Conservation (phyloP, 35 echinoderm and acorn worm species). For the Eucidaris tribuloides region DNA sequence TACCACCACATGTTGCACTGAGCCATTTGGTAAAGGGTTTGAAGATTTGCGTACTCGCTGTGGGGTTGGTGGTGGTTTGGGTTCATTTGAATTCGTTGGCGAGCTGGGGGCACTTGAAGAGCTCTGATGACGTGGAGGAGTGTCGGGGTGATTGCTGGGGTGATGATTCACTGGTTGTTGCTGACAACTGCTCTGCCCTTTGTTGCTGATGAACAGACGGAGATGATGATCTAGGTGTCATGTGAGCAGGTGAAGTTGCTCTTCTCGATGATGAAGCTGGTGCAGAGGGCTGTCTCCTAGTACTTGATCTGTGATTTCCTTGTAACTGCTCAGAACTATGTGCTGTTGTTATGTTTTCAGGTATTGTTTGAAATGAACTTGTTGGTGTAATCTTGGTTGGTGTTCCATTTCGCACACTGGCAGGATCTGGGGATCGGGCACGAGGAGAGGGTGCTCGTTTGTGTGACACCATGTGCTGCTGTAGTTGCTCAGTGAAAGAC, state of each 20-base stretch:
- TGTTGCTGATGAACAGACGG: constrained; percentile 63
- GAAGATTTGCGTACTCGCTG: constrained; percentile 11
- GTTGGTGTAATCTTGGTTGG: constrained; percentile 75
- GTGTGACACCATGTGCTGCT: constrained; percentile 69
- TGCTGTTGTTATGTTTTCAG: constrained; percentile 90
- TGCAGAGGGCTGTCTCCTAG: constrained; percentile 47
- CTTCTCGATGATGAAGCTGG: constrained; percentile 51
- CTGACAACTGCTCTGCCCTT: constrained; percentile 35
- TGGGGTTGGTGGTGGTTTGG: constrained; percentile 20
- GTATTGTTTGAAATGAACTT: constrained; percentile 90
- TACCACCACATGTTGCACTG: neutral
- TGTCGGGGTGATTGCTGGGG: constrained; percentile 54
- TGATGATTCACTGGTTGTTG: constrained; percentile 40
- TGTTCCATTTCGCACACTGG: constrained; percentile 31
- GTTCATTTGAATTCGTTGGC: constrained; percentile 16
- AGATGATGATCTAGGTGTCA: constrained; percentile 47
- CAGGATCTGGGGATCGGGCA: constrained; percentile 61
- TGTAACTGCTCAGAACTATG: constrained; percentile 85
- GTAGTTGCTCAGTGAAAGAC: constrained; percentile 92
- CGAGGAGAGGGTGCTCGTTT: constrained; percentile 16
- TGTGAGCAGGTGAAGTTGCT: constrained; percentile 67
- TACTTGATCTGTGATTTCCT: constrained; percentile 13
- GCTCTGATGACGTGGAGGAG: constrained; percentile 5
- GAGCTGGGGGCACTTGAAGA: constrained; percentile 17
- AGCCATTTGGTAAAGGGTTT: constrained; percentile 10